These are phyloP conservation scores for Cichlasoma orientale DNA, from an alignment of 2,797 vertebrate species.

Conservation along the genomic window DNA sequence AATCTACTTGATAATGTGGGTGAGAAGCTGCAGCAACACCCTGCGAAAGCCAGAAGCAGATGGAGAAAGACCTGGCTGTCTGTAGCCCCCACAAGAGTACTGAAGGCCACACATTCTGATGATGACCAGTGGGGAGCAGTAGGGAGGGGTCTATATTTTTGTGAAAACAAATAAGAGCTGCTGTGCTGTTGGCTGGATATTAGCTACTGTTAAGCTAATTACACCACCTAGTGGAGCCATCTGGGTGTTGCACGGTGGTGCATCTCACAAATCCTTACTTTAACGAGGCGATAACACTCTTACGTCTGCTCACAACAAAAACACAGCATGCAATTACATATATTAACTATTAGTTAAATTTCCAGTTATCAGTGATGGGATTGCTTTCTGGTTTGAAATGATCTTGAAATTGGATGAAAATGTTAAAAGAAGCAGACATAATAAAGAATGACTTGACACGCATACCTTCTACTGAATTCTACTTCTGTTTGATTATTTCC, in stretches of 20 bases:
- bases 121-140: too few species aligned
- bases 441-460: neutral
- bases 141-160: neutral
- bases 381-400: neutral
- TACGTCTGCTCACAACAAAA: neutral
- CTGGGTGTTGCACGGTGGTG: neutral
- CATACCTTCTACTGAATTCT: neutral
- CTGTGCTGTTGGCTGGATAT: neutral
- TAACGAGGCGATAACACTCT: neutral
- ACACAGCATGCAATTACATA: neutral
- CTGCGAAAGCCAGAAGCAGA: too few species aligned
- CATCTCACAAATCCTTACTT: neutral
- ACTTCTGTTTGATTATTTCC: neutral
- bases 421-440: neutral
- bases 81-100: too few species aligned
- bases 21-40: too few species aligned
- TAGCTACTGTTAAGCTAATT: neutral
- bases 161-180: neutral
- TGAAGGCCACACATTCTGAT: too few species aligned
- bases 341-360: neutral
- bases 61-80: too few species aligned
- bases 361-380: neutral
- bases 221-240: constrained; percentile 49
- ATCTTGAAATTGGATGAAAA: neutral
- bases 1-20: too few species aligned